phyloP scores from a whole-genome alignment of 2,888 invertebrate genomes.

The Aethes cnicana region DNA sequence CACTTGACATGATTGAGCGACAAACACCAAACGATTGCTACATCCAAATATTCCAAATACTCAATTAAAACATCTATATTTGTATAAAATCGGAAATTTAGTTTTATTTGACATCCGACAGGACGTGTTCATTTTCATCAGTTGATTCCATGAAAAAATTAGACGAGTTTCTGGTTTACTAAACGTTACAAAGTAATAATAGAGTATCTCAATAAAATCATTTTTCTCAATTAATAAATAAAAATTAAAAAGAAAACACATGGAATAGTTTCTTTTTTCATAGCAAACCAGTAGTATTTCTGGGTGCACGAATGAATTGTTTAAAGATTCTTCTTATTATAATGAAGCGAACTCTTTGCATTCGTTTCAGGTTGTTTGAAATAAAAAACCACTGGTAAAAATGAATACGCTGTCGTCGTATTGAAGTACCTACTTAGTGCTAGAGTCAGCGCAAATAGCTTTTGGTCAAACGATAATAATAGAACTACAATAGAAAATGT shows the following conservation, averaged over 20 bases:
- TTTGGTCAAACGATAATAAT: background rate
- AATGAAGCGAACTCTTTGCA: background rate
- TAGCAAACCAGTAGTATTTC: too few species aligned
- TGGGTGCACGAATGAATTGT: too few species aligned
- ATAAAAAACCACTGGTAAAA: constrained; percentile 5
- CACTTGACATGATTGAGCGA: constrained; percentile 58
- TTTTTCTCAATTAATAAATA: too few species aligned
- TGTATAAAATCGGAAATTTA: constrained; percentile 15
- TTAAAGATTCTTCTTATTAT: too few species aligned
- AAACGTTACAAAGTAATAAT: too few species aligned
- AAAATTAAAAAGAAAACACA: too few species aligned
- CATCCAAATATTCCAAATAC: constrained; percentile 26
- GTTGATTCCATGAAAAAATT: too few species aligned
- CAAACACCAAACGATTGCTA: constrained; percentile 42
- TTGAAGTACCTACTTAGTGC: background rate
- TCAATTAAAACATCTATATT: constrained; percentile 28
- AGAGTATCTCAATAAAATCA: too few species aligned
- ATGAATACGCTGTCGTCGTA: constrained; percentile 5
- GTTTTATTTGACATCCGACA: background rate
- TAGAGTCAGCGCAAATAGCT: background rate
- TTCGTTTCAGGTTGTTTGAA: background rate
- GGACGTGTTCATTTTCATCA: constrained; percentile 6
- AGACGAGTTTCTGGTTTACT: too few species aligned
- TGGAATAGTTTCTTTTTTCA: too few species aligned
- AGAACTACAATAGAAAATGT: background rate